Base-by-base conservation (phyloP, 2,113 vertebrate genomes). In the Cottus gobio region DNA sequence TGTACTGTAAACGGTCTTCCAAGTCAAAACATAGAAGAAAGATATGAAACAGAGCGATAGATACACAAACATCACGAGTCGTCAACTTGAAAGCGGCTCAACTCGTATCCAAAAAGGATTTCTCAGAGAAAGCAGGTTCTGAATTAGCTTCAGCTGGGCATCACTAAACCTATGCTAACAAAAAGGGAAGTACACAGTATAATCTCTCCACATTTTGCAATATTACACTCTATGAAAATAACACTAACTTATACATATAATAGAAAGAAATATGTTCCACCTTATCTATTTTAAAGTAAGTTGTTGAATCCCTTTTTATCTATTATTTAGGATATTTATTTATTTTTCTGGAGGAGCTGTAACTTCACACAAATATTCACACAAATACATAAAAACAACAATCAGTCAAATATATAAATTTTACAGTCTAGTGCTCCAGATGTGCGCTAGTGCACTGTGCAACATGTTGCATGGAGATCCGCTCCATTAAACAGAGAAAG, bases 361-460 rank as follows among this genome's bases (percentile, higher is more conserved):
- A 16, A 57, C 8, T 15, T 26, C 24, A 26, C 24, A 15, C 24
- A 57, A 28, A 85, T 76, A 83, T 46, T 68, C 71, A 78, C 74
- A 69, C 44, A 77, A 44, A 77, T 7, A 83, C 34, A 46, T 24
- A 22, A 72, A n/a, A 73, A 80, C 52, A 64, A 61, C 28, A 63
- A 79, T 69, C 66, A 31, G 56, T 75, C 66, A 63, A 85, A 90
- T 87, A 80, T 82, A 86, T 69, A 82, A 67, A 20, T 75, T 93
- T 93, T 94, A 94, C 93, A 95, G 93, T 93, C 71, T 84, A 87
- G 93, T 93, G 92, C 92, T 94, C 93, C 93, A 94, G 87, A 85
- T 82, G 83, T 91, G 88, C 71, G 52, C 74, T 36, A 84, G 76
- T 71, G 77, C 86, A 90, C 85, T 90, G 88, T 91, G 90, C 90